Conservation (phyloP, 2,113 vertebrate species). For the Festucalex cinctus region DNA sequence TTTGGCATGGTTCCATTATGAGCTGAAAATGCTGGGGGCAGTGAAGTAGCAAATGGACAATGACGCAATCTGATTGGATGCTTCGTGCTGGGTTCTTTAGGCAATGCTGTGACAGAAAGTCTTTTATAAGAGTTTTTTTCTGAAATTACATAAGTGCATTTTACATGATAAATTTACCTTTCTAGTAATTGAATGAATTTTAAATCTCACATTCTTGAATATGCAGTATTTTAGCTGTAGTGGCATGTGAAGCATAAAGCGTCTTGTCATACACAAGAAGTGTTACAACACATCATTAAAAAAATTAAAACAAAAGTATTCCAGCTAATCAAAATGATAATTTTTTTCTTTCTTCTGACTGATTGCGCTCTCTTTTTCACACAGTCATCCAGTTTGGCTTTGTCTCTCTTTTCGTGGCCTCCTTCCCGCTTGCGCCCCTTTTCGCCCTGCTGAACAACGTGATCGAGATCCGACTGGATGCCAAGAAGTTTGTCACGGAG, state of each 20-base stretch:
- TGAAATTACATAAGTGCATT: too few species aligned
- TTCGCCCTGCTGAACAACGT: slow-evolving; percentile 98
- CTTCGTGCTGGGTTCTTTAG: too few species aligned
- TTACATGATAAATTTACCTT: too few species aligned
- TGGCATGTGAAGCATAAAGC: too few species aligned
- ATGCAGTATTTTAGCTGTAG: too few species aligned
- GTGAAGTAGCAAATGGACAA: too few species aligned
- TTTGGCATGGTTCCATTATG: background rate
- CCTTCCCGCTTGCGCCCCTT: slow-evolving; percentile 93
- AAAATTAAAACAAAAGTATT: too few species aligned
- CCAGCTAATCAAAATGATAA: background rate
- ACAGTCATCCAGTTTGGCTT: slow-evolving; percentile 99
- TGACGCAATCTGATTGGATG: too few species aligned
- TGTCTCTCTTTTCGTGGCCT: slow-evolving; percentile 96
- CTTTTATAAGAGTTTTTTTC: too few species aligned
- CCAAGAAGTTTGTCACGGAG: slow-evolving; percentile 95
- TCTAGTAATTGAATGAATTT: too few species aligned
- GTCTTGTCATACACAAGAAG: background rate
- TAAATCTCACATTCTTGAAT: too few species aligned
- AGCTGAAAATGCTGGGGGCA: background rate
- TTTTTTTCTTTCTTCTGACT: background rate
- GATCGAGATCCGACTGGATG: slow-evolving; percentile 94
- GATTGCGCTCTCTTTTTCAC: slow-evolving; percentile 2
- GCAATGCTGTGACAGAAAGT: too few species aligned
- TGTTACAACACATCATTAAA: background rate